Base-by-base conservation (phyloP, 2,797 vertebrate genomes). In the Catostomus latipinnis region DNA sequence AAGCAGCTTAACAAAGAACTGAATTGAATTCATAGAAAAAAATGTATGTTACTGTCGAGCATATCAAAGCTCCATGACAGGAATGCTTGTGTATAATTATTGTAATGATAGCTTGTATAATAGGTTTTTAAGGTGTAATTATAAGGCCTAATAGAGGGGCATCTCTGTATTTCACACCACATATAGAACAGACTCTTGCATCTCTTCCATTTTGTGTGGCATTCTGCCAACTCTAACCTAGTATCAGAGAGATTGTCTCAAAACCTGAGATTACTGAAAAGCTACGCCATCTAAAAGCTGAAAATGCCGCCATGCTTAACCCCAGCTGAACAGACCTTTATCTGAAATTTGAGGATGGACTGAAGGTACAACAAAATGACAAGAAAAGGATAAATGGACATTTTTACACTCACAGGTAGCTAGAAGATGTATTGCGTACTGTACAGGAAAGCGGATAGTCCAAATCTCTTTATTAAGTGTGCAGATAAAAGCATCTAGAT, bases 211-310 rank as follows among this genome's bases (percentile, higher is more conserved):
- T 86, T 90, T 90, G 3, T 9, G 65, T 84, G 88, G 87, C 73
- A 0, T 74, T 49, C 80, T 6, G 87, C 86, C 89, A 88, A 81
- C 84, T 84, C 83, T 85, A 87, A 89, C 89, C 88, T 87, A 87
- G 87, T 89, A 89, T 89, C 87, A 58, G 57, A 69, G 53, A 67
- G 43, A 58, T 43, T 57, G 43, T 56, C 4, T 2, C 34, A 34
- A 34, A 34, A 34, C 54, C 74, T 77, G 56, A 73, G 78, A 76
- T 81, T 73, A 77, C 10, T 5, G 50, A 81, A 67, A 61, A 57
- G 50, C 50, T 34, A 9, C 69, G 34, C 43, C 45, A 77, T 50
- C 71, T 50, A 72, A 62, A 80, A 43, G 53, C 61, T 54, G 53
- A 69, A 61, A 61, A 50, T 61, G 49, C 49, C 11, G 52, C 13